Evolutionary conservation across 2,888 invertebrate species (phyloP).

Genomic region (Rhamnusium bicolor): DNA sequence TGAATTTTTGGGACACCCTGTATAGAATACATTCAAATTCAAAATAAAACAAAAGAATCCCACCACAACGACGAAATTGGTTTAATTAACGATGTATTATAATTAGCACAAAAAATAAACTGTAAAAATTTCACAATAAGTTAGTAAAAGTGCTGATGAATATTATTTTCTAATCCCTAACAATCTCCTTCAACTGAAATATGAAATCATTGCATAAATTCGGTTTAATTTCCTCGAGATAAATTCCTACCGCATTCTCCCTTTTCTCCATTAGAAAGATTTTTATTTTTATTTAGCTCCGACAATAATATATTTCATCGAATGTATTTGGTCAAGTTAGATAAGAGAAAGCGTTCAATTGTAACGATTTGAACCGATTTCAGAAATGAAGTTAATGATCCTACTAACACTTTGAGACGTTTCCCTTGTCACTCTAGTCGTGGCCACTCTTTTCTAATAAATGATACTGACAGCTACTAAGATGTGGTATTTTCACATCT

Average conservation of each 20-base stretch:
- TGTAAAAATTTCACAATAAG: no score
- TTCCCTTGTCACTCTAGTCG: slow-evolving; percentile 58
- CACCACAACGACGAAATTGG: no score
- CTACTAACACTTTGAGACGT: slow-evolving; percentile 61
- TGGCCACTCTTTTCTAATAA: slow-evolving; percentile 29
- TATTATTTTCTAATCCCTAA: neutral
- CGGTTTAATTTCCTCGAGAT: neutral
- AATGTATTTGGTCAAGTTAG: slow-evolving; percentile 23
- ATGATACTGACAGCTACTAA: slow-evolving; percentile 47
- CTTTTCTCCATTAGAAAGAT: neutral
- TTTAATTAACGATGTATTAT: no score
- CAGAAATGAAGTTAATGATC: slow-evolving; percentile 59
- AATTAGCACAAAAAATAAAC: no score
- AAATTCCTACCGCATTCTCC: neutral
- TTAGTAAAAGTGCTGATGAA: neutral
- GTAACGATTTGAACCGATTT: slow-evolving; percentile 47
- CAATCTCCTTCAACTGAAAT: neutral
- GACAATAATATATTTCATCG: slow-evolving; percentile 21
- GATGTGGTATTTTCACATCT: slow-evolving; percentile 44
- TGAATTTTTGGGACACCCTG: no score
- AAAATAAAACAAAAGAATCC: no score
- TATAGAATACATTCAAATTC: no score
- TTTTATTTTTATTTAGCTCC: slow-evolving; percentile 15
- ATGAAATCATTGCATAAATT: neutral
- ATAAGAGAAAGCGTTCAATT: slow-evolving; percentile 28